phyloP scores from a whole-genome alignment of 2,888 invertebrate species.

The Eupithecia insigniata region DNA sequence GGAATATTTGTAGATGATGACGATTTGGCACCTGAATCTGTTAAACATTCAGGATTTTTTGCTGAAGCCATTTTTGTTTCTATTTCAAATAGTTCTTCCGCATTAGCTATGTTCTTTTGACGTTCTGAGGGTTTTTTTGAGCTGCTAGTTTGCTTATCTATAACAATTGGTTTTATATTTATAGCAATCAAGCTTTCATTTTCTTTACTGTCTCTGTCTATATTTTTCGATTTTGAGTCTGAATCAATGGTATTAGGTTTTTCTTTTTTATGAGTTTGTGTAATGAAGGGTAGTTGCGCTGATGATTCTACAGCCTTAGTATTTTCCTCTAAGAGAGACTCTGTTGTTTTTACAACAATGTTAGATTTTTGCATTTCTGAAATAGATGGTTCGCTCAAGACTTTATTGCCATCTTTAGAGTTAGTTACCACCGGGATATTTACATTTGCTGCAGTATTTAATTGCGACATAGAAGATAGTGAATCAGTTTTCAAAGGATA shows the following conservation, averaged over 20 bases:
- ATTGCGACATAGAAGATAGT: constrained; percentile 22
- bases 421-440: constrained; percentile 14
- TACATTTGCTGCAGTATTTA: constrained; percentile 13
- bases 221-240: constrained; percentile 5
- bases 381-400: constrained; percentile 33
- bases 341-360: constrained; percentile 25
- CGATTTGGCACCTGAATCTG: constrained; percentile 33
- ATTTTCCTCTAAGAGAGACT: constrained; percentile 17
- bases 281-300: constrained; percentile 9
- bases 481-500: constrained; percentile 22
- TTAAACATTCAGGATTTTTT: constrained; percentile 19
- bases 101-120: constrained; percentile 54
- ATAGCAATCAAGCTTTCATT: background rate
- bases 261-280: constrained; percentile 23
- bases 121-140: constrained; percentile 57
- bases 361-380: background rate
- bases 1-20: constrained; percentile 24
- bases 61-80: constrained; percentile 21
- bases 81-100: constrained; percentile 22
- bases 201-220: constrained; percentile 1
- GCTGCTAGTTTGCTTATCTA: constrained; percentile 7
- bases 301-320: constrained; percentile 21
- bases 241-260: constrained; percentile 13
- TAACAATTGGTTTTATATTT: constrained; percentile 26
- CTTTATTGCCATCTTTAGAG: constrained; percentile 19